A percentile compares a stretch with the other conserved stretches of the same genome.
Conservation (phyloP, 2,888 invertebrate genomes). For the Achlya flavicornis region DNA sequence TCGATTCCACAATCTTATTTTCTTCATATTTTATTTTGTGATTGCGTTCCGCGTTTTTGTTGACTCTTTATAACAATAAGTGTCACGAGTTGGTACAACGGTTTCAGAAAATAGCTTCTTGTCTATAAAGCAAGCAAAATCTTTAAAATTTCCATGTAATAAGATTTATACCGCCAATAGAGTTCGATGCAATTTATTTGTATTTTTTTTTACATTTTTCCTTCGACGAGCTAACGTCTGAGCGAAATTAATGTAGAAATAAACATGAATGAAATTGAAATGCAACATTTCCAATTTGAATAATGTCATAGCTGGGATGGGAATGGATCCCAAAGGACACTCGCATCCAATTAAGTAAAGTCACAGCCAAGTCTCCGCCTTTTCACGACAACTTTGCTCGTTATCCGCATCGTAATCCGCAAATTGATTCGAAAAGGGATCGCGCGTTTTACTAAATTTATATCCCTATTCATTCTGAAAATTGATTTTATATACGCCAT, state of each 20-base stretch:
- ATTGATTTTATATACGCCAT: not conserved
- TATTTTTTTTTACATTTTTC: not conserved
- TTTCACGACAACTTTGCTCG: constrained; percentile 29
- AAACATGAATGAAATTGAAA: not conserved
- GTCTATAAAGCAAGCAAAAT: not conserved
- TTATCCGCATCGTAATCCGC: constrained; percentile 25
- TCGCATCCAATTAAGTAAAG: constrained; percentile 24
- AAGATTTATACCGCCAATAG: not conserved
- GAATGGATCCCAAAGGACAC: constrained; percentile 15
- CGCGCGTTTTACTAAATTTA: constrained; percentile 13
- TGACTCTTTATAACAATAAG: not conserved
- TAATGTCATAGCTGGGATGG: not conserved
- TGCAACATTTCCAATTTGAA: not conserved
- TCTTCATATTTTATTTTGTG: not conserved
- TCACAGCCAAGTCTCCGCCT: constrained; percentile 24
- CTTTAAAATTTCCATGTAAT: not conserved
- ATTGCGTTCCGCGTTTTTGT: not conserved
- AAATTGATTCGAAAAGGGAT: constrained; percentile 35
- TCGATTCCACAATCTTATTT: constrained; percentile 1
- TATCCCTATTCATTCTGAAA: not conserved
- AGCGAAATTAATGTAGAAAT: not conserved
- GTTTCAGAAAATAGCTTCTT: not conserved
- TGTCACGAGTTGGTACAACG: not conserved
- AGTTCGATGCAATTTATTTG: too few species aligned
- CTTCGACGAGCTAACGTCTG: not conserved